Evolutionary conservation across 2,888 invertebrate species (phyloP).

Genomic region (Macrophya annulata): DNA sequence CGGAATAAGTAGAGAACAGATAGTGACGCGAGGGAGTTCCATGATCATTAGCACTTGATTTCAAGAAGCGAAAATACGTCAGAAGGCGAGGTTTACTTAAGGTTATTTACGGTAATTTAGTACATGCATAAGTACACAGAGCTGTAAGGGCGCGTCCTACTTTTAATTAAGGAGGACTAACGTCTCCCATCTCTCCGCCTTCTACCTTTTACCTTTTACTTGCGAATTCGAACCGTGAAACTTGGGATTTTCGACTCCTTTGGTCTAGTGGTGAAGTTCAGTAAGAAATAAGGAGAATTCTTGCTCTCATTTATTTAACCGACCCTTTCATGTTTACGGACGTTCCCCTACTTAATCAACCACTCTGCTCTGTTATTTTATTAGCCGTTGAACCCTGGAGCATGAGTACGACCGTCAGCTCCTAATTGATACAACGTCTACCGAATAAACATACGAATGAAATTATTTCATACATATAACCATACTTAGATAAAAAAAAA

Average conservation of each 20-base stretch:
- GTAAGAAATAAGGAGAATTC: conserved; percentile 30
- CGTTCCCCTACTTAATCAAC: not conserved
- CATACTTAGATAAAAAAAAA: not conserved
- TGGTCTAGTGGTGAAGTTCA: conserved; percentile 5
- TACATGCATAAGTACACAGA: conserved; percentile 43
- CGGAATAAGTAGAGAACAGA: not conserved
- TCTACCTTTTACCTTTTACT: conserved; percentile 7
- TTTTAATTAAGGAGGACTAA: conserved; percentile 41
- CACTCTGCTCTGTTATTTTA: conserved; percentile 37
- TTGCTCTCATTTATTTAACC: conserved; percentile 37
- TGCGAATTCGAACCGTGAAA: conserved; percentile 42
- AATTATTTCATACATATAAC: not conserved
- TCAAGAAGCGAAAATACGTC: conserved; percentile 33
- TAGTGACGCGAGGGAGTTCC: conserved; percentile 12
- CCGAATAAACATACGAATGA: not conserved
- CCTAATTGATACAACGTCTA: not conserved
- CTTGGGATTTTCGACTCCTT: conserved; percentile 21
- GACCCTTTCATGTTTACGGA: conserved; percentile 12
- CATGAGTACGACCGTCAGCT: not conserved
- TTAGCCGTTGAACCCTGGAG: not conserved
- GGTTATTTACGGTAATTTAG: conserved; percentile 37
- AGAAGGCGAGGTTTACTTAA: conserved; percentile 7
- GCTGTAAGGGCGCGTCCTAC: conserved; percentile 12
- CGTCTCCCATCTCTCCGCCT: not conserved
- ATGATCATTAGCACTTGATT: conserved; percentile 20